Base-by-base conservation (phyloP, 2,888 invertebrate species). In the Diploptera punctata region DNA sequence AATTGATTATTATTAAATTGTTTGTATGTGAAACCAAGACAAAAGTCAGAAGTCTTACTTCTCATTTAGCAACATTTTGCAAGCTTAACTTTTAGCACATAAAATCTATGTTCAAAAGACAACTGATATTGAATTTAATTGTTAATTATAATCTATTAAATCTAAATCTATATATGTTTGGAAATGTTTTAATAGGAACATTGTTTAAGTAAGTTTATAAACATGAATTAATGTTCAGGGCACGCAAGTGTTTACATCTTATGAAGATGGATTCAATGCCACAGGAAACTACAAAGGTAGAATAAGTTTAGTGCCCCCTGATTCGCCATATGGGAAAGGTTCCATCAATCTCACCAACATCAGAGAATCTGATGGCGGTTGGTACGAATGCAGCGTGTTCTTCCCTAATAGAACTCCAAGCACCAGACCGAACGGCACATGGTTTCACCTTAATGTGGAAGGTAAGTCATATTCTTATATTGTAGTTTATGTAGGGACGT, bases 391-490 rank as follows among this genome's bases (percentile, higher is more conserved):
- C 84, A 90, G 89, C 81, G 91, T 97, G 76, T 88, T 91, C 80
- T 96, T 95, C 82, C 93, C 96, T 74, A 95, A 95, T 83, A 89
- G 95, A 78, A 89, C 93, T 70, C 94, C 95, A n/a, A 92, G 91
- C 77, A 88, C 91, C 31, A 87, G 93, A 76, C 92, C 93, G 81
- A 97, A 97, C 84, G 96, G 97, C 76, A 95, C 96, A 26, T 94
- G 93, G 91, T 94, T 93, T 81, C 91, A 93, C 81, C 89, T 97
- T 72, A 89, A 92, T 71, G 96, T 97, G 44, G 93, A 95, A 83
- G 94, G 95, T 94, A 83, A 85, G 86, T 33, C 7, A 33, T 7
- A 33, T 10, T n/a, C n/a, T n/a, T n/a, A n/a, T n/a, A n/a, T n/a
- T n/a, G n/a, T n/a, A n/a, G n/a, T n/a, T n/a, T n/a, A n/a, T n/a